A percentile compares a stretch with the other conserved stretches of the same genome.
Conservation (phyloP, 2,113 vertebrate species). For the Ptyas mucosa region DNA sequence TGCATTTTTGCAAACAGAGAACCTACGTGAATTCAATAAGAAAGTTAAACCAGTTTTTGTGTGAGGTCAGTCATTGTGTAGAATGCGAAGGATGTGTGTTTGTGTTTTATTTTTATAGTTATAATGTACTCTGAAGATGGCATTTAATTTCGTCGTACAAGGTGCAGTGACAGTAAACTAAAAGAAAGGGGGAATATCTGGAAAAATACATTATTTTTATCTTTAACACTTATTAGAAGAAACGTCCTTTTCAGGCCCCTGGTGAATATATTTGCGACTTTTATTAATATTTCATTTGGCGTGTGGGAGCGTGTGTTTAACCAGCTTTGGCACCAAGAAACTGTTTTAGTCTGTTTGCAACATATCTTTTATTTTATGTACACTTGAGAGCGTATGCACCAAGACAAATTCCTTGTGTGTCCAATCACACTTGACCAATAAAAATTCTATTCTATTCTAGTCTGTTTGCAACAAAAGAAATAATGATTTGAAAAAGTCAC, state of each 20-base stretch:
- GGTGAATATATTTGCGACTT: neutral
- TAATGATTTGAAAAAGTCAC: neutral
- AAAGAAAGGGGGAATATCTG: too few relatives aligned
- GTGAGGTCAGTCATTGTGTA: neutral
- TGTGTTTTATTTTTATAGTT: too few relatives aligned
- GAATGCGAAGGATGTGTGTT: too few relatives aligned
- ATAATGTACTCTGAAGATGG: too few relatives aligned
- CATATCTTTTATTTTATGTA: too few relatives aligned
- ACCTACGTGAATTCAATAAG: neutral
- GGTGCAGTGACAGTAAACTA: too few relatives aligned
- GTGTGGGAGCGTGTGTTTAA: neutral
- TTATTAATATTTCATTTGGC: neutral
- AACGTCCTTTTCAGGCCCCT: neutral
- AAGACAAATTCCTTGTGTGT: too few relatives aligned
- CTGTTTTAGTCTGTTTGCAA: neutral
- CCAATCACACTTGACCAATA: too few relatives aligned
- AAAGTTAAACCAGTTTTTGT: neutral
- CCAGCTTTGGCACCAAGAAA: neutral
- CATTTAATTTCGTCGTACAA: too few relatives aligned
- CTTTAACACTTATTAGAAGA: neutral
- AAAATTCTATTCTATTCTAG: neutral
- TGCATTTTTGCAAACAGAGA: neutral
- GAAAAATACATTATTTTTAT: too few relatives aligned
- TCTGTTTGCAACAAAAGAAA: neutral
- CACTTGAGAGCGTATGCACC: too few relatives aligned